A percentile compares a stretch with the other conserved stretches of the same genome.
Conservation (phyloP, 2,113 vertebrate species). For the Tychaedon coryphoeus region DNA sequence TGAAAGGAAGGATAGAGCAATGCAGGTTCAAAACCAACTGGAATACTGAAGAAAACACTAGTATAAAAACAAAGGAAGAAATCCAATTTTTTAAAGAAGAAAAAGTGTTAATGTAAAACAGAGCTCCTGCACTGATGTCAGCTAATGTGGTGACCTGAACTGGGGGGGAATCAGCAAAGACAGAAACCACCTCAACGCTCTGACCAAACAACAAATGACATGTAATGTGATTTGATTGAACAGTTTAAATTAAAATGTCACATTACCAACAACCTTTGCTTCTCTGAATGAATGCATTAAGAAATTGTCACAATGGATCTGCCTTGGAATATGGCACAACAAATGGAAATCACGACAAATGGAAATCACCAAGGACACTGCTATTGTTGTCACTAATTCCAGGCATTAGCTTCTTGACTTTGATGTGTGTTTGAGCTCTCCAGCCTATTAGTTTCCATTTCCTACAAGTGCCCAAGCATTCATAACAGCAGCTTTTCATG, state of each 20-base stretch:
- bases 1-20: neutral
- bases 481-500: neutral
- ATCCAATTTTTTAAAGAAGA: neutral
- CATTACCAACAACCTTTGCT: neutral
- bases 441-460: neutral
- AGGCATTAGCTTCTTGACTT: constrained; percentile 17
- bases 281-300: neutral
- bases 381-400: neutral
- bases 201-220: neutral
- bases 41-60: neutral
- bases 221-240: neutral
- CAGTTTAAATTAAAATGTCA: neutral
- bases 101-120: neutral
- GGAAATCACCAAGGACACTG: neutral
- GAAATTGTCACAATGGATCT: constrained; percentile 13
- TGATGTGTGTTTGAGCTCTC: constrained; percentile 15
- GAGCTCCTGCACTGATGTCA: neutral
- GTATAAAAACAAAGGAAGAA: neutral
- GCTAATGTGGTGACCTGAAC: neutral
- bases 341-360: neutral
- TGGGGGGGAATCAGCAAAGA: neutral
- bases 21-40: neutral
- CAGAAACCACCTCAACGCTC: neutral
- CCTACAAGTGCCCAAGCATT: neutral
- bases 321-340: neutral